Evolutionary conservation across 2,113 vertebrate species (phyloP).

Genomic region (Genyomyrus donnyi): DNA sequence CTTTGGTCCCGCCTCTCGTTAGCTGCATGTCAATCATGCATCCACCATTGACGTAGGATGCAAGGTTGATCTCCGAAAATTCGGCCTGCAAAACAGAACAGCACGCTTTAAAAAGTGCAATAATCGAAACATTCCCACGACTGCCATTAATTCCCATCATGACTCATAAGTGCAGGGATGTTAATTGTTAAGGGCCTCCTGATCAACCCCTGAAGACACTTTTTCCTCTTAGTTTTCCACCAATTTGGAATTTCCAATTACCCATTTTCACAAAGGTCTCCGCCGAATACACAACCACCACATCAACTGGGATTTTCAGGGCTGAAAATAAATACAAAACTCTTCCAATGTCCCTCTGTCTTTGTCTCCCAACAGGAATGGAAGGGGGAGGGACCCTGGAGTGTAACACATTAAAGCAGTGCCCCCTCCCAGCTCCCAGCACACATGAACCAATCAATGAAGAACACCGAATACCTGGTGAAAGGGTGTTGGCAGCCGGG

Average conservation of each 20-base stretch:
- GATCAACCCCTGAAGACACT: neutral
- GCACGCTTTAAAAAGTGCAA: neutral
- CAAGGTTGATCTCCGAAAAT: constrained; percentile 19
- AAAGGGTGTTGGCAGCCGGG: neutral
- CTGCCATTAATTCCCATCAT: neutral
- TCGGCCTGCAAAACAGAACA: constrained; percentile 17
- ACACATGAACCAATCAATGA: neutral
- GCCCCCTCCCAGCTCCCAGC: neutral
- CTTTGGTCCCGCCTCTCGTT: constrained; percentile 77
- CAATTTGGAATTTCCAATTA: neutral
- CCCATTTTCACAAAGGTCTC: neutral
- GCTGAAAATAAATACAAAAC: neutral
- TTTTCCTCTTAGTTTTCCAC: neutral
- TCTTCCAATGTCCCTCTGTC: neutral
- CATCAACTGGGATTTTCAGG: neutral
- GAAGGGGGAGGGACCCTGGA: neutral
- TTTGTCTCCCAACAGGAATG: neutral
- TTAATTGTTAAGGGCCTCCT: neutral
- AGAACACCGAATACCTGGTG: neutral
- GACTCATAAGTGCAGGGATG: neutral
- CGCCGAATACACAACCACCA: neutral
- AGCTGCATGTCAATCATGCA: constrained; percentile 94
- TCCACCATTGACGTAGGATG: constrained; percentile 71
- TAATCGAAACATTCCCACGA: neutral
- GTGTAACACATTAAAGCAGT: neutral